A percentile compares a stretch with the other conserved stretches of the same genome.
Evolutionary conservation across 1,140 invertebrate species (phyloP).

Genomic region (Apocrypta bakeri): DNA sequence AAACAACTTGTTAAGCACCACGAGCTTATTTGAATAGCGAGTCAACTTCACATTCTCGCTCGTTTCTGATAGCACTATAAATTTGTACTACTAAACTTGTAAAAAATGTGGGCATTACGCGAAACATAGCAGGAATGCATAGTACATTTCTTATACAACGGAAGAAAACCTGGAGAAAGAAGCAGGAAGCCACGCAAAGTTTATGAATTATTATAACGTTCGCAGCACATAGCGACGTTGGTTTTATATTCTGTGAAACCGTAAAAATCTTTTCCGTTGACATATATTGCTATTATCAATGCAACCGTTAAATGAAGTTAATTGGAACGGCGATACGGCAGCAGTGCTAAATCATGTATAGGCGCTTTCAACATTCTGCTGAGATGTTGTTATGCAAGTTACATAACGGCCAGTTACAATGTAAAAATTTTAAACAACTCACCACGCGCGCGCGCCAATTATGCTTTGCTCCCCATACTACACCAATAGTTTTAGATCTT

Average conservation of each 20-base stretch:
- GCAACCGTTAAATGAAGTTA: not conserved
- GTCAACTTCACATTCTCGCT: not conserved
- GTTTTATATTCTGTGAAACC: not conserved
- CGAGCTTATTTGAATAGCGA: not conserved
- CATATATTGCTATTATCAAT: not conserved
- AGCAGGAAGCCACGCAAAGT: not conserved
- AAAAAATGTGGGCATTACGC: not conserved
- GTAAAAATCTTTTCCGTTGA: not conserved
- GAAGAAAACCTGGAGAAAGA: not conserved
- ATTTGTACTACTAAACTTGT: not conserved
- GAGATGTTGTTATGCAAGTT: not conserved
- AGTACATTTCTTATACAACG: not conserved
- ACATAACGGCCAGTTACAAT: not conserved
- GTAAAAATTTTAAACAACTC: not conserved
- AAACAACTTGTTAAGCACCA: too few relatives aligned
- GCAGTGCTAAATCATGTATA: not conserved
- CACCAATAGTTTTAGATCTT: too few relatives aligned
- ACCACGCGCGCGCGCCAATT: not conserved
- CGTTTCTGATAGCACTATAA: not conserved
- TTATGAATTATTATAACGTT: conserved; percentile 3
- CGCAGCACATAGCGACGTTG: not conserved
- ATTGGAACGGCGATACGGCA: not conserved
- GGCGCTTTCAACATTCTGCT: not conserved
- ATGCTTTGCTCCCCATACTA: not conserved
- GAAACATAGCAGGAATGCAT: not conserved